Evolutionary conservation across 1,140 invertebrate genomes (phyloP).

Genomic region (Drosophila grimshawi): DNA sequence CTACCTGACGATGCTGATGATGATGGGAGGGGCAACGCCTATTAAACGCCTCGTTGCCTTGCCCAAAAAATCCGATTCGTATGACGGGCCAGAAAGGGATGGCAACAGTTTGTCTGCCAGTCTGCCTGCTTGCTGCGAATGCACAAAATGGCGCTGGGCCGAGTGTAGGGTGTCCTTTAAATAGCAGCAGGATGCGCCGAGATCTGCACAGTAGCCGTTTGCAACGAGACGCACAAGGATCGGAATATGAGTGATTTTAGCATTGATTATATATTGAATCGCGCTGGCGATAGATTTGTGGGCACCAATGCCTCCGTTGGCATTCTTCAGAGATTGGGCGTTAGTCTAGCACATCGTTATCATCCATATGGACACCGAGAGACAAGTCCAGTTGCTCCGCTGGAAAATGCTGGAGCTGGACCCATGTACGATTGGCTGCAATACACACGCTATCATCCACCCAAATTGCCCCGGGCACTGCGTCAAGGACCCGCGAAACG

Average conservation of each 20-base stretch:
- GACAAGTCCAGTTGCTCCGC: background rate
- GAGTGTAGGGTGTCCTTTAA: slow-evolving; percentile 47
- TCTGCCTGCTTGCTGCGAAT: background rate
- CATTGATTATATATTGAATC: slow-evolving; percentile 86
- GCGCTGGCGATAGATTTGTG: slow-evolving; percentile 83
- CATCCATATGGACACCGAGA: slow-evolving; percentile 56
- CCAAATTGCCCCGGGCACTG: slow-evolving; percentile 87
- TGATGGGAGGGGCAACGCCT: slow-evolving; percentile 70
- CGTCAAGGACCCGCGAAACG: slow-evolving; percentile 82
- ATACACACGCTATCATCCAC: slow-evolving; percentile 90
- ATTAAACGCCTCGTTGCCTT: slow-evolving; percentile 63
- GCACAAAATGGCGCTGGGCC: slow-evolving; percentile 58
- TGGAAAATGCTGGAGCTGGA: slow-evolving; percentile 46
- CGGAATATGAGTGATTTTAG: slow-evolving; percentile 84
- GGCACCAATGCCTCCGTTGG: slow-evolving; percentile 73
- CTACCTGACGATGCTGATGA: slow-evolving; percentile 31
- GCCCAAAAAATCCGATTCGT: background rate
- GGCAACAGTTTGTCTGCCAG: slow-evolving; percentile 15
- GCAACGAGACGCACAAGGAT: slow-evolving; percentile 50
- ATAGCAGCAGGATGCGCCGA: slow-evolving; percentile 53
- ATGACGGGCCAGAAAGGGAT: slow-evolving; percentile 35
- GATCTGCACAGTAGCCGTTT: slow-evolving; percentile 60
- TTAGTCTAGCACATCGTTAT: slow-evolving; percentile 33
- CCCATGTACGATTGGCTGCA: slow-evolving; percentile 87
- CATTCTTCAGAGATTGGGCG: slow-evolving; percentile 52